Evolutionary conservation across 2,888 invertebrate genomes (phyloP), one percentile per base, ranked within the genome.

Genomic region (Lampropteryx suffumata): DNA sequence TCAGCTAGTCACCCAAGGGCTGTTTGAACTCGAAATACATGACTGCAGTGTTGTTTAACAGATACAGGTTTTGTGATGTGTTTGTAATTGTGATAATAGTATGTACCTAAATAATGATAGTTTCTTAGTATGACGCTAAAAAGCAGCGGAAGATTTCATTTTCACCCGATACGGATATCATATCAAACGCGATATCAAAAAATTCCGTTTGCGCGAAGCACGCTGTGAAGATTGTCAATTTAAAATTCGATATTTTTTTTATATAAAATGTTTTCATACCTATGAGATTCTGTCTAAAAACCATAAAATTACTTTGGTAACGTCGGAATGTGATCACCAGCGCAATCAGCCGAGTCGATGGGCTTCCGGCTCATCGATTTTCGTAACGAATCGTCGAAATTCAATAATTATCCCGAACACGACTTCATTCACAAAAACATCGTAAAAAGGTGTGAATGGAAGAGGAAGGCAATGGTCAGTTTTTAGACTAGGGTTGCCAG

Each of bases 401-500:
- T 90, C 82, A 88, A 89, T 90, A 88, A 90, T 90, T 89, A 90
- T 86, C 85, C 80, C 82, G 81, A 84, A 89, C 88, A 90, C 88
- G 89, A 90, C 86, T 89, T 86, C 89, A 88, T 88, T 89, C 86
- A 88, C 77, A 84, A 87, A 87, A 89, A 80, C 66, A 66, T 66
- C 56, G 72, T 77, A 90, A 90, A 90, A 90, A 90, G 83, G 89
- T 88, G 87, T 90, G 90, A 90, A 90, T 89, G 89, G 77, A 76
- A 79, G 82, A 80, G 84, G 84, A 82, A 81, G 83, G 79, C 79
- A 73, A 73, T 72, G 75, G 65, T 74, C 76, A 76, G 84, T 88
- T 87, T 88, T 87, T 81, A 24, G 24, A 6, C 5, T 36, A 48
- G 48, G 48, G 53, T 33, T 48, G 48, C 21, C 53, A 21, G 9